Percentiles rank a stretch among this genome's conserved stretches.
These are phyloP conservation scores for Podarcis lilfordi DNA, from an alignment of 2,797 vertebrate genomes.

Conservation along the genomic window DNA sequence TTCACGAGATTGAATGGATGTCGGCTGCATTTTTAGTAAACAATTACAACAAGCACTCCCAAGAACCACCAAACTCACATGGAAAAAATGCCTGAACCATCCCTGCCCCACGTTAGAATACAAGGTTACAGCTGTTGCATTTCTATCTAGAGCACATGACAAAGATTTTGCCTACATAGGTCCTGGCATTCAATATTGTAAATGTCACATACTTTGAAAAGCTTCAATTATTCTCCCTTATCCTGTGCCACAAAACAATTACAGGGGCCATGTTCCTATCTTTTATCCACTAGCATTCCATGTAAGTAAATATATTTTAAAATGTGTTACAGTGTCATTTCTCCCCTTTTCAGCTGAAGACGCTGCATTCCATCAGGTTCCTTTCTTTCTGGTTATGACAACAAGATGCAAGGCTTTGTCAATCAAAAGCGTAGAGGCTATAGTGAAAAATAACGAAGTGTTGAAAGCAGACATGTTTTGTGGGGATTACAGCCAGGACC, in stretches of 20 bases:
- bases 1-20: neutral
- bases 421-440: neutral
- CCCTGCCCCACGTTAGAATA: neutral
- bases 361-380: neutral
- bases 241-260: neutral
- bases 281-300: neutral
- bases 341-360: neutral
- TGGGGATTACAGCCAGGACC: neutral
- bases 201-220: neutral
- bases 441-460: neutral
- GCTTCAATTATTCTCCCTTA: constrained; percentile 20
- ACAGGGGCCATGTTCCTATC: neutral
- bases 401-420: neutral
- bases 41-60: neutral
- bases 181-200: neutral
- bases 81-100: neutral
- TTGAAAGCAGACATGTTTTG: neutral
- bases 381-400: neutral
- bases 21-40: neutral
- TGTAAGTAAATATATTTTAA: neutral
- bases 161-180: constrained; percentile 6
- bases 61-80: neutral
- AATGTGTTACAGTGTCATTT: neutral
- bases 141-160: neutral
- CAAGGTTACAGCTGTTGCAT: neutral